Percentiles rank a stretch among this genome's conserved stretches.
Evolutionary conservation across 2,888 invertebrate species (phyloP).

Genomic region (Ectobius pallidus): DNA sequence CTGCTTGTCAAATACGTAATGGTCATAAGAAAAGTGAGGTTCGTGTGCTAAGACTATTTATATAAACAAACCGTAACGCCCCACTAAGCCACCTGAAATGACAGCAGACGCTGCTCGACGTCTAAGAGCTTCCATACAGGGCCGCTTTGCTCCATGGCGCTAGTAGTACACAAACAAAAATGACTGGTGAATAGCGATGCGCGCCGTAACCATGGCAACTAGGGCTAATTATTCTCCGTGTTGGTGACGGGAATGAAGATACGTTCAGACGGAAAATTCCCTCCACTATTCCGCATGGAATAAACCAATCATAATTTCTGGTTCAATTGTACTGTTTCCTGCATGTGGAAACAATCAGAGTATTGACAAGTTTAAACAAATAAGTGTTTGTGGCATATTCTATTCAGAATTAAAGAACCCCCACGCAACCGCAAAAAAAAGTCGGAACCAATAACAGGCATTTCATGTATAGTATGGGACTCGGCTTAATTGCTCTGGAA

Average conservation of each 20-base stretch:
- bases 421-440: too few species aligned
- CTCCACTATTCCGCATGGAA: not conserved
- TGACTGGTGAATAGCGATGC: constrained; percentile 3
- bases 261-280: not conserved
- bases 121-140: not conserved
- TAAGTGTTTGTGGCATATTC: too few species aligned
- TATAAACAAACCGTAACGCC: constrained; percentile 19
- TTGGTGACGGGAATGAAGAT: not conserved
- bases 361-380: too few species aligned
- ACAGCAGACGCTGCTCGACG: constrained; percentile 4
- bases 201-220: constrained; percentile 13
- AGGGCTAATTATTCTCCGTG: not conserved
- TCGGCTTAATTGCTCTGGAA: too few species aligned
- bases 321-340: too few species aligned
- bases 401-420: too few species aligned
- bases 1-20: not conserved
- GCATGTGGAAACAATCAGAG: too few species aligned
- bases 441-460: too few species aligned
- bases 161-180: constrained; percentile 11
- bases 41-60: not conserved
- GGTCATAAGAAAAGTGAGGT: not conserved
- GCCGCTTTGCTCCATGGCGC: constrained; percentile 11
- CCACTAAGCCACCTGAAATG: constrained; percentile 11
- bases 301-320: not conserved
- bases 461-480: too few species aligned